These are phyloP conservation scores for Henricia sp. DNA, from an alignment of 53 echinoderm and acorn worm species.

Conservation along the genomic window DNA sequence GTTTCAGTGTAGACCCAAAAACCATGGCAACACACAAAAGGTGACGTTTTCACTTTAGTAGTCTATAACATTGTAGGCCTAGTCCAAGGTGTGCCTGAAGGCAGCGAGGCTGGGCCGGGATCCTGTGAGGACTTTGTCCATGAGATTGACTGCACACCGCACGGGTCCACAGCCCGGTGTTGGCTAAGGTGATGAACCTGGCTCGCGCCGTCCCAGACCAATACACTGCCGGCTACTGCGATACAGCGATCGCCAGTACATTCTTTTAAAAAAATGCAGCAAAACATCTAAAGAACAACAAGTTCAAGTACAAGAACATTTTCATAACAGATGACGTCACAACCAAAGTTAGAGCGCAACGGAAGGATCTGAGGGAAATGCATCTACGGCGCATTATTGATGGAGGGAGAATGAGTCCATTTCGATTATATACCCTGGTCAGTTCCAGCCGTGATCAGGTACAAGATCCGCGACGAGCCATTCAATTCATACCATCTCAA, in stretches of 20 bases:
- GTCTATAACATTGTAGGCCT: too few relatives aligned
- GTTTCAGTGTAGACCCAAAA: too few relatives aligned
- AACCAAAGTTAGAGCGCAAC: background rate
- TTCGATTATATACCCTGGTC: conserved; percentile 1
- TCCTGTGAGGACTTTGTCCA: background rate
- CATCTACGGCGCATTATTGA: background rate
- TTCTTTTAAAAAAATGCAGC: background rate
- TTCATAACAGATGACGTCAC: conserved; percentile 20
- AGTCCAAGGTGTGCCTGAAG: too few relatives aligned
- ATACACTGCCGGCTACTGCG: conserved; percentile 11
- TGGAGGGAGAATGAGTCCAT: too few relatives aligned
- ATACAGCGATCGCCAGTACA: conserved; percentile 1
- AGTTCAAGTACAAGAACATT: background rate
- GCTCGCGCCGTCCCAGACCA: conserved; percentile 6
- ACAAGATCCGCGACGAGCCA: background rate
- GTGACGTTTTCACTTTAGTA: too few relatives aligned
- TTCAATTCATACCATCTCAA: too few relatives aligned
- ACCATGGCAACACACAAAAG: too few relatives aligned
- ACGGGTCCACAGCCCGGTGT: conserved; percentile 1
- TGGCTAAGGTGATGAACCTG: background rate
- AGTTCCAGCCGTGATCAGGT: conserved; percentile 16
- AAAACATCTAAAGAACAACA: conserved; percentile 11
- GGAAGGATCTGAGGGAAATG: background rate
- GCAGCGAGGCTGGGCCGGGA: background rate
- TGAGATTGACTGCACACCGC: conserved; percentile 1